Evolutionary conservation across 2,888 invertebrate species (phyloP).

Genomic region (Perizoma flavofasciatum): DNA sequence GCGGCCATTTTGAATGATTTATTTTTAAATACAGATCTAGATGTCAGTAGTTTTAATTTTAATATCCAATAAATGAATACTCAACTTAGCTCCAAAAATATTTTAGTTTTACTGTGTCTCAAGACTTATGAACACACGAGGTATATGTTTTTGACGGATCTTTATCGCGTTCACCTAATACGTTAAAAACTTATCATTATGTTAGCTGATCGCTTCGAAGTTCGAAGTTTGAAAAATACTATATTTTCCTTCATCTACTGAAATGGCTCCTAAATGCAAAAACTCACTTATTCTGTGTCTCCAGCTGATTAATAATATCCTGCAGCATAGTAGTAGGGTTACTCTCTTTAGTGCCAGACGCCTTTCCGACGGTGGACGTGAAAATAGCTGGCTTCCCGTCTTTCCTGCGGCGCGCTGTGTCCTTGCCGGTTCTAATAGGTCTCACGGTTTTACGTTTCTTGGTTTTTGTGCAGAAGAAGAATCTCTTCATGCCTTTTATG

Average conservation of each 20-base stretch:
- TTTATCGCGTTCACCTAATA: too few relatives aligned
- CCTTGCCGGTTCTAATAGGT: slow-evolving; percentile 52
- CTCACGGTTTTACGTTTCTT: slow-evolving; percentile 61
- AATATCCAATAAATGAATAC: too few relatives aligned
- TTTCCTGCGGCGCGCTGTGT: slow-evolving; percentile 44
- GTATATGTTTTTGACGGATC: too few relatives aligned
- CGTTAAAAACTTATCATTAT: too few relatives aligned
- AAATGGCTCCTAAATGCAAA: neutral
- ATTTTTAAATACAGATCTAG: too few relatives aligned
- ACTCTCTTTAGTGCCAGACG: slow-evolving; percentile 65
- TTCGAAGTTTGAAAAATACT: too few relatives aligned
- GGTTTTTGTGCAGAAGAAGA: slow-evolving; percentile 76
- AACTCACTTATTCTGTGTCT: slow-evolving; percentile 85
- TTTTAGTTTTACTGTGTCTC: too few relatives aligned
- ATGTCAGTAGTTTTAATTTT: too few relatives aligned
- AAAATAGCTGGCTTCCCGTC: slow-evolving; percentile 65
- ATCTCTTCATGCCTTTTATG: slow-evolving; percentile 71
- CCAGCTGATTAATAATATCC: slow-evolving; percentile 88
- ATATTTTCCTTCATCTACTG: neutral
- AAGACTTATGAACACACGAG: too few relatives aligned
- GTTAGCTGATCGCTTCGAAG: too few relatives aligned
- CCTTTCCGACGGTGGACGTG: slow-evolving; percentile 77
- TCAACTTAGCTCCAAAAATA: too few relatives aligned
- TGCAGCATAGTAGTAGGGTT: slow-evolving; percentile 86
- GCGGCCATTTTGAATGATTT: too few relatives aligned